These are phyloP conservation scores for Tachina grossa DNA, from an alignment of 2,888 invertebrate genomes.

Conservation along the genomic window DNA sequence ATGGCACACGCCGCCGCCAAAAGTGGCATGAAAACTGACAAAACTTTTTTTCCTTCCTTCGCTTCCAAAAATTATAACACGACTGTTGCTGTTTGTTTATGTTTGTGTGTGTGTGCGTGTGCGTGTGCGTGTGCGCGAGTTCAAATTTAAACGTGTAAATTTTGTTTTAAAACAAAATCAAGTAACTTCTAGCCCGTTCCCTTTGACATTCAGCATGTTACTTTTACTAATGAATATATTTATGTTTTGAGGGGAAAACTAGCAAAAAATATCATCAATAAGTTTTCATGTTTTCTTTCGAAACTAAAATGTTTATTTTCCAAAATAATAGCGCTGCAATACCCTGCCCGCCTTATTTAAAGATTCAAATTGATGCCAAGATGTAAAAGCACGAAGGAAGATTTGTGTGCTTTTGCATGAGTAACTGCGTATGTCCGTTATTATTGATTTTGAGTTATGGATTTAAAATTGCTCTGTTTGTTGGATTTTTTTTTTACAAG, in stretches of 20 bases:
- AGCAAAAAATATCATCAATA: constrained; percentile 49
- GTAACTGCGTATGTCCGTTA: not conserved
- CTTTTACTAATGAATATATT: constrained; percentile 76
- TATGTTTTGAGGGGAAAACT: constrained; percentile 70
- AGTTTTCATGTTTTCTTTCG: constrained; percentile 63
- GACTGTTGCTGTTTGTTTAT: not conserved
- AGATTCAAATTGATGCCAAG: constrained; percentile 23
- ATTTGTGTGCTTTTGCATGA: not conserved
- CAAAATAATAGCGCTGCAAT: constrained; percentile 34
- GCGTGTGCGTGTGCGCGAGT: no score
- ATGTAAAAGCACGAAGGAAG: not conserved
- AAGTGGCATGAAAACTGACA: constrained; percentile 58
- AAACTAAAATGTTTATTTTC: constrained; percentile 57
- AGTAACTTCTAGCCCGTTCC: not conserved
- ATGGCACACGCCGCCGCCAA: constrained; percentile 48
- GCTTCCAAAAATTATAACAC: constrained; percentile 11
- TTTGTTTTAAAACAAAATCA: constrained; percentile 36
- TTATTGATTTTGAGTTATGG: not conserved
- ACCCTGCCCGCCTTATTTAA: not conserved
- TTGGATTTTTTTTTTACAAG: no score
- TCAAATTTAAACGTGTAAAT: constrained; percentile 56
- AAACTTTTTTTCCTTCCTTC: constrained; percentile 44
- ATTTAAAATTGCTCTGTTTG: no score
- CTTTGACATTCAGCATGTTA: constrained; percentile 70
- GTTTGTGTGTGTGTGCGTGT: not conserved